These are phyloP conservation scores for Scomber scombrus DNA, from an alignment of 2,113 vertebrate species.

Conservation along the genomic window DNA sequence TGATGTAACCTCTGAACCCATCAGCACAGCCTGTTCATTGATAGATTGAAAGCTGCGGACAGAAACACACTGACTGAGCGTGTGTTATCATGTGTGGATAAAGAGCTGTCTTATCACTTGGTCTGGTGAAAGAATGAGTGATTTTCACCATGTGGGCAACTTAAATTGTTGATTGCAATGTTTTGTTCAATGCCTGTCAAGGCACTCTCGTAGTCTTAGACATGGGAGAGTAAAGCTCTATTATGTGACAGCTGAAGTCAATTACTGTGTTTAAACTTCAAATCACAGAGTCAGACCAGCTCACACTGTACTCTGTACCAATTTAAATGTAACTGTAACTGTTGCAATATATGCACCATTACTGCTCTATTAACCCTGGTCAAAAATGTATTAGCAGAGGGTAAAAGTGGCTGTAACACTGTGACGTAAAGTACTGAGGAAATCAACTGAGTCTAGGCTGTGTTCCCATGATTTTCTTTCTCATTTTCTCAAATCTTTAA, in stretches of 20 bases:
- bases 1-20: not conserved
- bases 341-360: not conserved
- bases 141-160: not conserved
- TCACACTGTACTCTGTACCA: too few species aligned
- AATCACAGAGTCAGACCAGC: not conserved
- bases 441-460: not conserved
- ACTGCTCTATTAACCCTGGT: not conserved
- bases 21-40: not conserved
- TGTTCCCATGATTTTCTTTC: not conserved
- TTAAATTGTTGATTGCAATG: not conserved
- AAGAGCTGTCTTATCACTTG: not conserved
- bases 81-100: slow-evolving; percentile 26
- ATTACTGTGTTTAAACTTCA: slow-evolving; percentile 4
- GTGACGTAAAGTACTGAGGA: slow-evolving; percentile 3
- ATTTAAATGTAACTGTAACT: not conserved
- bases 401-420: slow-evolving; percentile 2
- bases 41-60: slow-evolving; percentile 11
- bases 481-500: not conserved
- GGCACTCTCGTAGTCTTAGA: not conserved
- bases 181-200: not conserved
- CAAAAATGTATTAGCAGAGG: not conserved
- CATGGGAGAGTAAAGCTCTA: not conserved
- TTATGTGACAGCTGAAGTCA: not conserved
- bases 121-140: not conserved
- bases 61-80: not conserved